phyloP scores from a whole-genome alignment of 2,797 vertebrate genomes.

The Lagodon rhomboides region DNA sequence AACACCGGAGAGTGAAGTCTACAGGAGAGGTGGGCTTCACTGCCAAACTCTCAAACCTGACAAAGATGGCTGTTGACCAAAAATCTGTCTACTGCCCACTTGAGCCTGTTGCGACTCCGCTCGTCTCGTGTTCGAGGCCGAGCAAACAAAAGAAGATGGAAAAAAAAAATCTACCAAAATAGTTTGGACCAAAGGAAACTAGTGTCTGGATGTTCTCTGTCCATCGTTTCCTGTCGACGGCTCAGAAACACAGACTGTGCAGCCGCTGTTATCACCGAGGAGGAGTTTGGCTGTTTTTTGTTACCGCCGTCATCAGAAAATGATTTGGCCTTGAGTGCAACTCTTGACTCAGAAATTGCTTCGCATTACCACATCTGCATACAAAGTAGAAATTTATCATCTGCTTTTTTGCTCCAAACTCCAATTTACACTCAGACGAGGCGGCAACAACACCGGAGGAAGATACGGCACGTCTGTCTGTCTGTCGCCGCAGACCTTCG shows the following conservation, averaged over 20 bases:
- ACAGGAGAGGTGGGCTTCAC: not conserved
- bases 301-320: conserved; percentile 9
- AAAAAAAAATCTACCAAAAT: not conserved
- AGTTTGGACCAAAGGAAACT: not conserved
- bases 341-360: conserved; percentile 32
- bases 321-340: conserved; percentile 45
- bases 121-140: not conserved
- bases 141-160: not conserved
- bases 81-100: not conserved
- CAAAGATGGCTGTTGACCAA: not conserved
- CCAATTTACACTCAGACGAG: conserved; percentile 46
- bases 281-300: conserved; percentile 31
- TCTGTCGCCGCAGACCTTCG: conserved; percentile 44
- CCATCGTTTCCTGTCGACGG: not conserved
- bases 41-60: not conserved
- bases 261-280: not conserved
- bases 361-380: conserved; percentile 61
- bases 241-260: conserved; percentile 17
- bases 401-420: conserved; percentile 28
- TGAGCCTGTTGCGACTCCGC: not conserved
- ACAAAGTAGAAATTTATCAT: conserved; percentile 57
- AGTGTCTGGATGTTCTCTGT: not conserved
- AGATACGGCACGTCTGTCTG: conserved; percentile 26
- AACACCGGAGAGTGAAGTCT: not conserved
- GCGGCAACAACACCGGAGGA: conserved; percentile 35